Conservation (phyloP, 2,797 vertebrate genomes). For the Fistularia commersonii region DNA sequence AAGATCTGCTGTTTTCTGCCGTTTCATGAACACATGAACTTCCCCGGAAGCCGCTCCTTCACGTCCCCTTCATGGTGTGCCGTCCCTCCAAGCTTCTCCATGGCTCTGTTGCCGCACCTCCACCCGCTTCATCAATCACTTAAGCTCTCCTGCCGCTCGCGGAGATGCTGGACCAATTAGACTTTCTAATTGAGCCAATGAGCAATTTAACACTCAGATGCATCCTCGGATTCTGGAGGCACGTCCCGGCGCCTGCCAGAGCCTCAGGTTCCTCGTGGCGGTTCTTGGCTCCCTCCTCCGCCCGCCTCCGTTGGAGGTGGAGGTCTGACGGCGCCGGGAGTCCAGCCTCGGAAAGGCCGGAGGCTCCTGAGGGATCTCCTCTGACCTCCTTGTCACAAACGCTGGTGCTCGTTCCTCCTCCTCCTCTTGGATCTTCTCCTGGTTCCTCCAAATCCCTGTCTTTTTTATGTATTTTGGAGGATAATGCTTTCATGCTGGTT, state of each 20-base stretch:
- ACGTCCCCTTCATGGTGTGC: too few relatives aligned
- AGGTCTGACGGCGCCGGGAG: not conserved
- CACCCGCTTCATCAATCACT: conserved; percentile 58
- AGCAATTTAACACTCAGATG: conserved; percentile 69
- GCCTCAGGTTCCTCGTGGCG: conserved; percentile 24
- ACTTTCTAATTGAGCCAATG: conserved; percentile 68
- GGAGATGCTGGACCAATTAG: conserved; percentile 60
- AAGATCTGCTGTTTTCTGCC: too few relatives aligned
- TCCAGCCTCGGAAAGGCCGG: conserved; percentile 11
- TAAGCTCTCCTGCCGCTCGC: conserved; percentile 45
- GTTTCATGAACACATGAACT: too few relatives aligned
- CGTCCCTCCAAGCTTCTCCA: too few relatives aligned
- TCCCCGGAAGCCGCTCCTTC: too few relatives aligned
- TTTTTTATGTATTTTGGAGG: conserved; percentile 42
- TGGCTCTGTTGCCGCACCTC: not conserved
- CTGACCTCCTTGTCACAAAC: too few relatives aligned
- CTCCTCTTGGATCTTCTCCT: conserved; percentile 20
- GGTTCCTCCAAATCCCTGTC: conserved; percentile 24
- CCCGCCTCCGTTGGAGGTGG: conserved; percentile 5
- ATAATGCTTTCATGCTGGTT: conserved; percentile 38
- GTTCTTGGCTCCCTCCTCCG: conserved; percentile 5
- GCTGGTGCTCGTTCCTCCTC: conserved; percentile 9
- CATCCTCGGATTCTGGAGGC: conserved; percentile 54
- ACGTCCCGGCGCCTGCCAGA: conserved; percentile 26
- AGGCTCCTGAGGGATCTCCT: conserved; percentile 20